Evolutionary conservation across 2,888 invertebrate genomes (phyloP), one percentile per base, ranked within the genome.

Genomic region (Drosophila nigricruria): DNA sequence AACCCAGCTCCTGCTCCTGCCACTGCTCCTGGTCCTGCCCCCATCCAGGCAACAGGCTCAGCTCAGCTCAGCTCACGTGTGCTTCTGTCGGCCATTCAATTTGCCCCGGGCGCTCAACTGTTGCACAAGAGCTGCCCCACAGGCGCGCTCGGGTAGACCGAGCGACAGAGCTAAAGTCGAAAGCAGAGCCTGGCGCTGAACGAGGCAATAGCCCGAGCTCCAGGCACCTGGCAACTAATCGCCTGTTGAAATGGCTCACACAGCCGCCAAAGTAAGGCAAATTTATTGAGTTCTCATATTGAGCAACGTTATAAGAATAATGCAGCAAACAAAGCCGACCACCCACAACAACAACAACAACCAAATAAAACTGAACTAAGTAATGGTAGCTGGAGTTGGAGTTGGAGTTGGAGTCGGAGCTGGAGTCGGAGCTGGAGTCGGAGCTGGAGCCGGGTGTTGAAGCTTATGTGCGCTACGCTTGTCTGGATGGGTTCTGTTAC

Each of bases 271-370:
- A 76, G 59, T 69, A 69, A 76, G 73, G 78, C 73, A 78, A 88
- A 88, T 88, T 90, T 90, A 88, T 90, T 82, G 90, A 86, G 80
- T 83, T 82, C 87, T 76, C 81, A 83, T 86, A 83, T 88, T 83
- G 87, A 83, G 88, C 82, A 84, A 87, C 77, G 78, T 71, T 84
- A 79, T 83, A 85, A 82, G 82, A 87, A 80, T 86, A 82, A 80
- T 86, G 77, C 74, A 77, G 72, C 70, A 64, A 70, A 70, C 73
- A 69, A 72, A 74, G 77, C 61, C 45, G 43, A 43, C 40, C 64
- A 18, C 40, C 59, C 30, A 30, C 30, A 30, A 38, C 47, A 47
- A 27, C 69, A 58, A 47, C 1, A 47, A 32, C 69, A 50, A 47
- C 2, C n/a, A 42, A 43, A 50, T 32, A 9, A 14, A 81, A 49